These are phyloP conservation scores for Mythimna lalbum DNA, from an alignment of 2,888 invertebrate species.

Conservation along the genomic window DNA sequence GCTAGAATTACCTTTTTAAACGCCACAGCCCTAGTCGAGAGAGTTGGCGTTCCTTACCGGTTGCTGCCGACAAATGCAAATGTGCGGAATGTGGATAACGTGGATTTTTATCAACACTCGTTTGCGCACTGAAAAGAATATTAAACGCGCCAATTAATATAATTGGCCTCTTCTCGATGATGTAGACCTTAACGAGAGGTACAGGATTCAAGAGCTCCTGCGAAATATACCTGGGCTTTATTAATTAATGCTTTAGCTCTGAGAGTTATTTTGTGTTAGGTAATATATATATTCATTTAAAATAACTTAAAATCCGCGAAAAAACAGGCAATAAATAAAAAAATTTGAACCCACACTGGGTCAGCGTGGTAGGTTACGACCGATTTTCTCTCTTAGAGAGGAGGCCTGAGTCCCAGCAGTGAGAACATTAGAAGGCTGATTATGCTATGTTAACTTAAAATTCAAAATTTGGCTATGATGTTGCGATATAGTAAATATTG, in stretches of 20 bases:
- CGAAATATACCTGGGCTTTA: background rate
- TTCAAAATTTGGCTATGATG: too few relatives aligned
- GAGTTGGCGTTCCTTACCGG: conserved; percentile 58
- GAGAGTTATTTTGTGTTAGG: background rate
- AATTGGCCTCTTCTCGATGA: conserved; percentile 47
- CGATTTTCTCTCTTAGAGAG: too few relatives aligned
- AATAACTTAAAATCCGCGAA: too few relatives aligned
- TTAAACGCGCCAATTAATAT: conserved; percentile 51
- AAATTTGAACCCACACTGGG: too few relatives aligned
- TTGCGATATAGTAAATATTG: too few relatives aligned
- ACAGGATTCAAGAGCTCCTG: background rate
- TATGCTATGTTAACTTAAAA: too few relatives aligned
- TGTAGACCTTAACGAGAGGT: conserved; percentile 20
- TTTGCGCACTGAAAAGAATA: conserved; percentile 51
- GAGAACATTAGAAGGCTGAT: too few relatives aligned
- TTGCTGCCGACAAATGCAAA: conserved; percentile 68
- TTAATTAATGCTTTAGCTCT: background rate
- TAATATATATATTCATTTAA: too few relatives aligned
- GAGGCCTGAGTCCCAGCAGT: too few relatives aligned
- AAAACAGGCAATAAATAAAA: too few relatives aligned
- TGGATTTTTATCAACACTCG: conserved; percentile 65
- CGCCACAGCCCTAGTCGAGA: conserved; percentile 53
- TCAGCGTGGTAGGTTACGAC: too few relatives aligned
- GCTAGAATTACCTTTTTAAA: background rate
- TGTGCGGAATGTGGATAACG: conserved; percentile 67